Percentiles rank a stretch among this genome's conserved stretches.
These are phyloP conservation scores for Eupsilia transversa DNA, from an alignment of 2,888 invertebrate species.

Conservation along the genomic window DNA sequence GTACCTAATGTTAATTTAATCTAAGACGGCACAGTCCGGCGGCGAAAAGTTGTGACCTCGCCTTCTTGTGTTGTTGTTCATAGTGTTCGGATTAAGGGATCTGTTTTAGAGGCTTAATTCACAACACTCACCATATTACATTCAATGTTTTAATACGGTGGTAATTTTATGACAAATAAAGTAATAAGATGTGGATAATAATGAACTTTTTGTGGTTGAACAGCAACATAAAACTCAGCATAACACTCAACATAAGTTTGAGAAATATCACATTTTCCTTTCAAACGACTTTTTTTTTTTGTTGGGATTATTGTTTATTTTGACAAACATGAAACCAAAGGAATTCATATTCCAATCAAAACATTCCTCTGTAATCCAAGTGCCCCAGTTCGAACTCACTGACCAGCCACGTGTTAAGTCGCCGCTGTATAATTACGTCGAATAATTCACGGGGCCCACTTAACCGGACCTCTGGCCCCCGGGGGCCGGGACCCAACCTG, in stretches of 20 bases:
- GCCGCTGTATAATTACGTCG: conserved; percentile 85
- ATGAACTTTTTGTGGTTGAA: background rate
- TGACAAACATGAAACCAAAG: background rate
- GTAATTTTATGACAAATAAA: background rate
- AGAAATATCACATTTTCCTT: background rate
- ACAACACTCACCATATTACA: background rate
- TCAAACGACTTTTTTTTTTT: background rate
- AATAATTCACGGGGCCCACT: conserved; percentile 78
- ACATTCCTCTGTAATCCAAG: conserved; percentile 19
- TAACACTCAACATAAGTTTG: background rate
- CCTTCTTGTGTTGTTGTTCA: conserved; percentile 80
- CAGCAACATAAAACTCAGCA: background rate
- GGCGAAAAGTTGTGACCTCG: conserved; percentile 85
- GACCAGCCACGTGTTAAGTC: conserved; percentile 85
- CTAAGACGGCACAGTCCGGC: conserved; percentile 85
- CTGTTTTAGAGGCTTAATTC: background rate
- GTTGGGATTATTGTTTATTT: background rate
- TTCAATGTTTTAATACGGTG: background rate
- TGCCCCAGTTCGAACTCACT: conserved; percentile 68
- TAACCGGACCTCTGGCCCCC: conserved; percentile 70
- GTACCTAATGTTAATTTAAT: conserved; percentile 90
- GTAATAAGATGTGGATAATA: background rate
- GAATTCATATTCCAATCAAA: background rate
- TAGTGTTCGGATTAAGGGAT: conserved; percentile 66
- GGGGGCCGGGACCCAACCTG: conserved; percentile 73